Conservation (phyloP, 2,113 vertebrate genomes). For the Laticauda colubrina region DNA sequence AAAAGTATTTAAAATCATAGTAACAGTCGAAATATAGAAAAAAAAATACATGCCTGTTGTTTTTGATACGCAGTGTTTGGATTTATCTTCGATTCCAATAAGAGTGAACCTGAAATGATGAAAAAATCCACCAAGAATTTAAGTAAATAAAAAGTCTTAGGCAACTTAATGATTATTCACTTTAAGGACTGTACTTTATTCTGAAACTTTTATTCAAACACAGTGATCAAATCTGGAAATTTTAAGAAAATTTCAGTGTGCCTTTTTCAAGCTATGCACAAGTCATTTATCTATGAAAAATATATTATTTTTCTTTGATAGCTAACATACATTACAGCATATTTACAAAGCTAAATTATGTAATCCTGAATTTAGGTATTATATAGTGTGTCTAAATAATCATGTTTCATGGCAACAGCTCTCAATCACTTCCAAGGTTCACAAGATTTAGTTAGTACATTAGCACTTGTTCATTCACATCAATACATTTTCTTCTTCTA, state of each 20-base stretch:
- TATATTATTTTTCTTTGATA: conserved; percentile 40
- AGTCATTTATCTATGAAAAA: conserved; percentile 17
- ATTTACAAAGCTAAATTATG: conserved; percentile 48
- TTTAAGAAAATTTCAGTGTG: background rate
- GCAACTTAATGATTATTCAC: background rate
- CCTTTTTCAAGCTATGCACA: accelerated
- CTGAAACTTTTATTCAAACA: conserved; percentile 8
- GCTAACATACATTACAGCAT: conserved; percentile 1
- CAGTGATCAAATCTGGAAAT: background rate
- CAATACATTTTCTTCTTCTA: background rate
- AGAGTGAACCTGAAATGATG: conserved; percentile 85
- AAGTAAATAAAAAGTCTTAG: background rate
- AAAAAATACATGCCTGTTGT: conserved; percentile 88
- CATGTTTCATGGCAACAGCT: conserved; percentile 62
- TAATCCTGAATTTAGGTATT: conserved; percentile 40
- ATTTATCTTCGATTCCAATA: conserved; percentile 98
- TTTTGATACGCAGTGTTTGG: conserved; percentile 99
- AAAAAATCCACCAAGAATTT: conserved; percentile 39
- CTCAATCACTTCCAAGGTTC: conserved; percentile 35
- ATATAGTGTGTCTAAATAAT: conserved; percentile 36
- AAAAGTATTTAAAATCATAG: conserved; percentile 16
- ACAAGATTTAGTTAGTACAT: conserved; percentile 56
- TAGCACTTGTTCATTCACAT: conserved; percentile 56
- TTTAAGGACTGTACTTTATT: conserved; percentile 29
- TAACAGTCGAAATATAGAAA: conserved; percentile 47